Evolutionary conservation across 2,113 vertebrate species (phyloP).

Genomic region (Thinocorus orbignyianus): DNA sequence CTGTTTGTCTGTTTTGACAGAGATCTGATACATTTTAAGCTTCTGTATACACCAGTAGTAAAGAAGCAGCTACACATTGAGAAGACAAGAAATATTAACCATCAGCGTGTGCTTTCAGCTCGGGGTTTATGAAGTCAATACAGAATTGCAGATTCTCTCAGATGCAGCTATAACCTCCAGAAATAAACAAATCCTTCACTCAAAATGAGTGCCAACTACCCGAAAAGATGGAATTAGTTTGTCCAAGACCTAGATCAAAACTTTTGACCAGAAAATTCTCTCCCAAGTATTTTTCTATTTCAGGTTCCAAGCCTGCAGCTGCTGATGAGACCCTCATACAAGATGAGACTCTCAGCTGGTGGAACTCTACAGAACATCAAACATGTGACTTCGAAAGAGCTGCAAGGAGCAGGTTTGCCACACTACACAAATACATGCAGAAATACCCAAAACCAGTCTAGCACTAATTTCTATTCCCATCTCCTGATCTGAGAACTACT

Average conservation of each 20-base stretch:
- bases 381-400: background rate
- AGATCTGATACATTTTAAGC: background rate
- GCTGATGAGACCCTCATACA: fast-evolving
- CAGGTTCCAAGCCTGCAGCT: background rate
- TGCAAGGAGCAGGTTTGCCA: background rate
- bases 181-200: background rate
- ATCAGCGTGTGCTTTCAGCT: background rate
- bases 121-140: background rate
- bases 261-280: background rate
- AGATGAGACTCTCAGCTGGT: too few species aligned
- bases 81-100: background rate
- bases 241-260: background rate
- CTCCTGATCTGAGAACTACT: background rate
- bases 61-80: background rate
- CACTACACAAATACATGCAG: background rate
- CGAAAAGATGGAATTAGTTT: background rate
- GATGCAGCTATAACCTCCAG: background rate
- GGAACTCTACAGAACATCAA: background rate
- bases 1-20: background rate
- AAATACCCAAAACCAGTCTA: background rate
- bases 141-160: background rate
- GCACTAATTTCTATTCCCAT: background rate
- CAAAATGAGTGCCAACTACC: background rate
- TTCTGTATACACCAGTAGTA: background rate
- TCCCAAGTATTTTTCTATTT: background rate